Evolutionary conservation across 2,113 vertebrate species (phyloP), one percentile per base, ranked within the genome.

Genomic region (Gymnocephalus cernua): DNA sequence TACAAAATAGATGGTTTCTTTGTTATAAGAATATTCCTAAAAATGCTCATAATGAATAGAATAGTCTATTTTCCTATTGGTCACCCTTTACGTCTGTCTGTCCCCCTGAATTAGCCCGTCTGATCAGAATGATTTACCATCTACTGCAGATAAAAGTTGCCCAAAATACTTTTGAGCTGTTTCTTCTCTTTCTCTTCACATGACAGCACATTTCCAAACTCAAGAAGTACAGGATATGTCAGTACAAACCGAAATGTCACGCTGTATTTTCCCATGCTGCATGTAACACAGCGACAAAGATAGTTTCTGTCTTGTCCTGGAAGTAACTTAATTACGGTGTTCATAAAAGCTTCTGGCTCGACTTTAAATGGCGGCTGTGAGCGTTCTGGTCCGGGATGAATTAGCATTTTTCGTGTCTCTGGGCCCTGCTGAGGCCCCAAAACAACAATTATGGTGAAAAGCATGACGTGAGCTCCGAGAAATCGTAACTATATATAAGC

Each of bases 381-480:
- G 23, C 51, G 11, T 72, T 58, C 63, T 41, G 61, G 69, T 79
- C 80, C 69, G n/a, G 59, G 65, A 61, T 91, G 79, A 88, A 85
- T 91, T 80, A 78, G 86, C 67, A 45, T 87, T 88, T 90, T 79
- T 41, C 38, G 73, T 87, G 86, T 90, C 72, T 79, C 79, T 73
- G 32, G 27, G 69, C 54, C 48, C 48, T 6, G 56, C 71, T 38
- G 84, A 85, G 78, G 81, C 77, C 84, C 78, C 63, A 83, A 86
- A 90, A 91, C 81, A 74, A 75, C 74, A 90, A 89, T 91, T 86
- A 85, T 89, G 83, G 86, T 84, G 77, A 89, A 75, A 82, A 84
- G 89, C 89, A 6, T 83, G 90, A 91, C 73, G 67, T 57, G 80
- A 79, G 82, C 80, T 76, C 79, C 1, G 48, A 80, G 86, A 81